Base-by-base conservation (phyloP, 2,113 vertebrate genomes). In the Toxostoma redivivum region DNA sequence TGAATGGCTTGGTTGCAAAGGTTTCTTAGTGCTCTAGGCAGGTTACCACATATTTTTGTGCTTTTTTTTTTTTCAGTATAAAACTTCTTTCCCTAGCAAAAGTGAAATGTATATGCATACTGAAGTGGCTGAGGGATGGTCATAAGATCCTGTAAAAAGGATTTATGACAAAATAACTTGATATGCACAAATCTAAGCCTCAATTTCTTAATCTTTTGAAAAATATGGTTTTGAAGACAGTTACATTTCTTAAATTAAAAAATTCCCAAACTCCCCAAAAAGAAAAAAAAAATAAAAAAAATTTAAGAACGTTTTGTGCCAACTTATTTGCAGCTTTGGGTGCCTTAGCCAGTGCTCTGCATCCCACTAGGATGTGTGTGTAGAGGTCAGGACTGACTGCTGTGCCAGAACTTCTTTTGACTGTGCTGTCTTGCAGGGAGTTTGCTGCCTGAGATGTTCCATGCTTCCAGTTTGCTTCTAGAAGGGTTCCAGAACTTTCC, bases 391-490 rank as follows among this genome's bases (percentile, higher is more conserved):
- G 37, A 3, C 24, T 12, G 6, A 3, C 18, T 15, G 7, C 22
- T 50, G 70, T 14, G 51, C 38, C 16, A 3, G 6, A 25, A 22
- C 37, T 4, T 5, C 31, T 57, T 51, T 56, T 74, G 64, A 15
- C 27, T 31, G 10, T 12, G 64, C 51, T 0, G 0, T 18, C 9
- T 28, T 35, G 3, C 12, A 40, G 33, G 38, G 42, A 79, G 31
- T 4, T 25, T 0, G 0, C 24, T 88, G 65, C 35, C 74, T 23
- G 50, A 48, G 3, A 8, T 8, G 15, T 5, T n/a, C 11, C 42
- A 8, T 15, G 3, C 56, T 74, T 50, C 25, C 27, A 5, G 20
- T 45, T 86, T 82, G 23, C 31, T 66, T 74, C 33, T 51, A 45
- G 65, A 53, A 73, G 35, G 18, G 44, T 42, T 25, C 33, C 30